A percentile compares a stretch with the other conserved stretches of the same genome.
phyloP scores from a whole-genome alignment of 2,113 vertebrate genomes.

The Actinemys pallida region DNA sequence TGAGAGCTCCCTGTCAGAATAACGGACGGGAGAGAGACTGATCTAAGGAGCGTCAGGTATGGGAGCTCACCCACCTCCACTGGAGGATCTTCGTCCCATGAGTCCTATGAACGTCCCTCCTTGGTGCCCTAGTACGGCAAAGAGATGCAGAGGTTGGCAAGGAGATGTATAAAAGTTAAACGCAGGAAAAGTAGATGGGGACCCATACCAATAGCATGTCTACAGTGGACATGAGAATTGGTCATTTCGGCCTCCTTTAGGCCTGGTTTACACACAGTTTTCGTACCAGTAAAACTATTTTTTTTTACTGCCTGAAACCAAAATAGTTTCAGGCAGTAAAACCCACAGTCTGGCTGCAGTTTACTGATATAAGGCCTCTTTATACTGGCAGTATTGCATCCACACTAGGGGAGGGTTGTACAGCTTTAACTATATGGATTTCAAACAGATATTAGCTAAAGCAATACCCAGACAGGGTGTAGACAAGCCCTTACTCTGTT shows the following conservation, averaged over 20 bases:
- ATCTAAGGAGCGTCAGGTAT: neutral
- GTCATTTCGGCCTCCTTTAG: neutral
- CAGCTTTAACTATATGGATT: neutral
- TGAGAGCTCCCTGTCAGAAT: neutral
- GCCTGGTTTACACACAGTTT: neutral
- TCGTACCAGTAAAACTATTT: neutral
- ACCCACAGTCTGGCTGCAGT: neutral
- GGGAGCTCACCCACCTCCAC: conserved; percentile 58
- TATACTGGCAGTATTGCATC: neutral
- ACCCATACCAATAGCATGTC: neutral
- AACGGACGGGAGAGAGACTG: neutral
- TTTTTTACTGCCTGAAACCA: neutral
- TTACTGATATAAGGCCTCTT: neutral
- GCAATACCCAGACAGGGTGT: neutral
- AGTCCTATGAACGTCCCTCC: conserved; percentile 75
- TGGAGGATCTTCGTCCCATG: conserved; percentile 76
- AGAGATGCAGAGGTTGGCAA: neutral
- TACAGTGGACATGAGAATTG: too few species aligned
- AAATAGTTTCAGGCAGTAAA: neutral
- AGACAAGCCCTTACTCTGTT: neutral
- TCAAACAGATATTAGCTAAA: neutral
- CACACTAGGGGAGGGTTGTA: neutral
- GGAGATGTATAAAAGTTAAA: neutral
- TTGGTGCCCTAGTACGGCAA: conserved; percentile 72
- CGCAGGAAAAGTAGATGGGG: neutral